Base-by-base conservation (phyloP, 2,888 invertebrate species). In the Orthonychiurus folsomi region DNA sequence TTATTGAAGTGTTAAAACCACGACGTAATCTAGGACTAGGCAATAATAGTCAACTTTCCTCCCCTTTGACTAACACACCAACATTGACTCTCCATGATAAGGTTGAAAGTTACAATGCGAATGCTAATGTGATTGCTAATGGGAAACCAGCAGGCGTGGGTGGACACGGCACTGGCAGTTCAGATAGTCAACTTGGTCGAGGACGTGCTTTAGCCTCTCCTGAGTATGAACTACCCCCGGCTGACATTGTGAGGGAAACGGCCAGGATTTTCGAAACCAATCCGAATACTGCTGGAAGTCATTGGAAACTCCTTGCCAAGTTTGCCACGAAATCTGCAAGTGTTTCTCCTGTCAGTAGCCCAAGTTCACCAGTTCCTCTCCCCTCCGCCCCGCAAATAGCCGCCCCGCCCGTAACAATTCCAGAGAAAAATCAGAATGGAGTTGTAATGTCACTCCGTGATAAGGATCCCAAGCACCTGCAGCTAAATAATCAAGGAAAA, bases 191-290 rank as follows among this genome's bases (percentile, higher is more conserved):
- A 27, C 56, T 56, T 23, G 52, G 5, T 20, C 52, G 52, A 21
- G 52, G 52, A 21, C 20, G 24, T 52, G 9, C 52, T 21, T 21
- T 52, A 21, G 24, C 21, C n/a, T 70, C 71, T 50, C 71, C 70
- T 72, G 87, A 86, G 69, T 84, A 84, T 18, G 91, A 91, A 74
- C 81, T 90, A 57, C 93, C 93, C 1, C 92, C 93, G 21, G 87
- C 87, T 1, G 93, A 93, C 80, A 85, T 92, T 69, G 93, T 93
- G 64, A 89, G 88, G 73, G 86, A 89, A 65, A 87, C 90, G 18
- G 83, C 91, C 66, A 84, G 86, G 74, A 86, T 91, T 74, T 93
- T 93, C 78, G 93, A 93, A 76, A 81, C 63, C 80, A 82, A 25
- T 75, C 79, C 66, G 5, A 48, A 48, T 48, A 48, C 12, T 48